Evolutionary conservation across 2,113 vertebrate genomes (phyloP).

Genomic region (Colaptes auratus): DNA sequence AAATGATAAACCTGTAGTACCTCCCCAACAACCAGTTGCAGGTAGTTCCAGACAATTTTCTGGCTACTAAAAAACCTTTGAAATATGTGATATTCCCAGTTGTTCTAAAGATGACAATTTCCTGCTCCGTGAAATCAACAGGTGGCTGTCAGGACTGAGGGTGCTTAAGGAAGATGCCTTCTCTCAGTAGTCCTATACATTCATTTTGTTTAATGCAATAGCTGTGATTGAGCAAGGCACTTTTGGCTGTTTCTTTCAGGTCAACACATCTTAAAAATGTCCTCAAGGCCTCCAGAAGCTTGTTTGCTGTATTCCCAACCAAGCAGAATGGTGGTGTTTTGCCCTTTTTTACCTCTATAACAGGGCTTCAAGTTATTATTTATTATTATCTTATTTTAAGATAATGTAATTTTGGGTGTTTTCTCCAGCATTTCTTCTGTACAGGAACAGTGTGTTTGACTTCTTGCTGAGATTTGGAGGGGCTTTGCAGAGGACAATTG

Average conservation of each 20-base stretch:
- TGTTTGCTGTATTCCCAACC: not conserved
- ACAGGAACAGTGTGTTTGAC: not conserved
- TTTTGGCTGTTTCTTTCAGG: not conserved
- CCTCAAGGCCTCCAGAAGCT: not conserved
- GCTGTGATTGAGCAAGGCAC: not conserved
- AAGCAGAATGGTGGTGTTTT: not conserved
- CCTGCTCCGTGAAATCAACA: not conserved
- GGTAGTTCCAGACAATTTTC: not conserved
- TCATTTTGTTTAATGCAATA: not conserved
- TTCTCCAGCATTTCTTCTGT: not conserved
- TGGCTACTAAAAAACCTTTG: not conserved
- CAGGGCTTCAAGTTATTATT: not conserved
- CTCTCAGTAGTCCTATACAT: not conserved
- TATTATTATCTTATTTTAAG: not conserved
- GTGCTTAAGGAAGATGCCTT: not conserved
- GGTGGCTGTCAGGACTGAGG: not conserved
- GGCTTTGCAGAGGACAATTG: not conserved
- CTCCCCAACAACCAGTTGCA: not conserved
- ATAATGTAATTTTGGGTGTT: not conserved
- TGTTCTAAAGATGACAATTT: not conserved
- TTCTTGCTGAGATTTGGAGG: not conserved
- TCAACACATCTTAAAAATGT: not conserved
- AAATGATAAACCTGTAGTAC: not conserved
- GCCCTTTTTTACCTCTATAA: not conserved
- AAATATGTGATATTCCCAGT: rapidly evolving